Base-by-base conservation (phyloP, 2,888 invertebrate genomes). In the Ophion slaviceki region DNA sequence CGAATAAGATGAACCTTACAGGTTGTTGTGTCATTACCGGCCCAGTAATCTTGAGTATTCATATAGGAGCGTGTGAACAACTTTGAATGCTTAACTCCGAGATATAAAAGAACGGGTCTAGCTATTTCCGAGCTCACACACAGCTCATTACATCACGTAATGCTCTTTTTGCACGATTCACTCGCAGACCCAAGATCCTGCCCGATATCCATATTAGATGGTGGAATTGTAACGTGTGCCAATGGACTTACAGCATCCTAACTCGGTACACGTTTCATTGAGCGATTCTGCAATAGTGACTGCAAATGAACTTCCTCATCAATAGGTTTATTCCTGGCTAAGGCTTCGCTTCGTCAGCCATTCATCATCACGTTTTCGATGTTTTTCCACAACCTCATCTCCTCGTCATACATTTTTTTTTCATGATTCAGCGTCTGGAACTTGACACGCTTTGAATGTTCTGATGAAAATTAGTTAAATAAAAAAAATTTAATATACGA, bases 21-120 rank as follows among this genome's bases (percentile, higher is more conserved):
- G n/a, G 36, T 64, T 61, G 72, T 72, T 82, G 66, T 74, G 82
- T 72, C 59, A 82, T 82, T 72, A 77, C 70, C 64, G 45, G 71
- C 77, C 76, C 28, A 36, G 5, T 45, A 45, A 28, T 76, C 66
- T 76, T 59, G 32, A 80, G 76, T 76, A 72, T 32, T 75, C 66
- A 32, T 80, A 53, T 45, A 53, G 53, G 71, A 84, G 71, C 80
- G 84, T 84, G 84, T 76, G 71, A 84, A 84, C 76, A 76, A 62
- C 64, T 71, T 61, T 1, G 32, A 84, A 80, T 80, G 71, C 70
- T 66, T 76, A 47, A 64, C 70, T 84, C 36, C 66, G 47, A 61
- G 59, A 57, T 45, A 76, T 76, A 47, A 84, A 84, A 53, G 71
- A 80, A 76, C 66, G 75, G 66, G n/a, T 64, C 64, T 62, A 80